Conservation (phyloP, 2,888 invertebrate genomes). For the Nebria brevicollis region DNA sequence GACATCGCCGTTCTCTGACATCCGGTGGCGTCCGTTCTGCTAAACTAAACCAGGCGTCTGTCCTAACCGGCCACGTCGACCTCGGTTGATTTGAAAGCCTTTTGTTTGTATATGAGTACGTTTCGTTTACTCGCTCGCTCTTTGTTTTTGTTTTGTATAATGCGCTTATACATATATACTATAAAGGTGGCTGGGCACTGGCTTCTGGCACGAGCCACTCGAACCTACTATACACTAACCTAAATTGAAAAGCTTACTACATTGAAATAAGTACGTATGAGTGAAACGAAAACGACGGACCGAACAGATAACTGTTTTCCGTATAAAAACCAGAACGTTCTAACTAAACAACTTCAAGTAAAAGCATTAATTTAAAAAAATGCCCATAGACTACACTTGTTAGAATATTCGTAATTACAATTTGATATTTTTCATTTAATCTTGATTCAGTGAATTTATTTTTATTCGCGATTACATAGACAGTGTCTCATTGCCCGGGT, state of each 20-base stretch:
- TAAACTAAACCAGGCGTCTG: background rate
- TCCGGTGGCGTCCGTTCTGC: slow-evolving; percentile 13
- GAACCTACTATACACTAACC: slow-evolving; percentile 14
- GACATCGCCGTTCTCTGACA: background rate
- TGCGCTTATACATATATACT: background rate
- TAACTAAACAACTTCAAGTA: background rate
- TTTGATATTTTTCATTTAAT: background rate
- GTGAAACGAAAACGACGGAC: slow-evolving; percentile 13
- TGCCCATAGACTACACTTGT: background rate
- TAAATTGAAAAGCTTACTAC: slow-evolving; percentile 12
- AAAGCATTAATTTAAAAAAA: background rate
- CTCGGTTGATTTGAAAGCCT: slow-evolving; percentile 19
- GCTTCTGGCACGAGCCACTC: background rate
- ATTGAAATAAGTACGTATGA: slow-evolving; percentile 23
- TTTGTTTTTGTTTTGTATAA: slow-evolving; percentile 9
- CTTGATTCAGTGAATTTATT: background rate
- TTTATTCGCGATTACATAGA: background rate
- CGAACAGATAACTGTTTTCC: slow-evolving; percentile 32
- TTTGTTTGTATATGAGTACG: slow-evolving; percentile 1
- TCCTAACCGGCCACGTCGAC: slow-evolving; percentile 25
- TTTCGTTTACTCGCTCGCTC: background rate
- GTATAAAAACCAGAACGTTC: slow-evolving; percentile 24
- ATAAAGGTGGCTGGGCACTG: background rate
- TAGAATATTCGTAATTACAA: background rate
- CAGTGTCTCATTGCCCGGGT: background rate